Evolutionary conservation across 1,140 invertebrate genomes (phyloP), one percentile per base, ranked within the genome.

Genomic region (Drosophila eugracilis): DNA sequence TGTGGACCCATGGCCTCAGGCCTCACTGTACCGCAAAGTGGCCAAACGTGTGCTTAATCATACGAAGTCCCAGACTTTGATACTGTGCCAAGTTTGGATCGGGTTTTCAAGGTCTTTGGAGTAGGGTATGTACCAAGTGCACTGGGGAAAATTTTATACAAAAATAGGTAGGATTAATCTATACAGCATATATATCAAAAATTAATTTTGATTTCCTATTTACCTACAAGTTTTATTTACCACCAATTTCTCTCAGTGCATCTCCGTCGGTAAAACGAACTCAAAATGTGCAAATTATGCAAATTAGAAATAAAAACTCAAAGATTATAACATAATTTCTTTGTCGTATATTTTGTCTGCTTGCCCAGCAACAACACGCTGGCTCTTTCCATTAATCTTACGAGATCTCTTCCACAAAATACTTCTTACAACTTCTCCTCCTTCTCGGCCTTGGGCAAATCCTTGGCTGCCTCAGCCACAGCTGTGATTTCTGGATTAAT

Each of bases 401-500:
- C 0, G 52, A 30, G 44, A 65, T 65, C 57, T 62, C 1, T 9
- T 39, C 1, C 17, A 21, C 12, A n/a, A 30, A 48, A n/a, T 14
- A 19, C 15, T 10, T 12, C 15, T n/a, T 39, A 62, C 3, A 0
- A 3, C 17, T 39, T 47, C 15, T 53, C 34, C 6, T 15, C 19
- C 37, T 45, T 48, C 34, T 41, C 37, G 0, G 24, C n/a, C 14
- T 70, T 89, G 17, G 90, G 90, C 55, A 91, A 53, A 69, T 86
- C 63, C 52, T 91, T 89, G 12, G 90, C 90, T 7, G 72, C 83
- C 39, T 76, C 71, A 12, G 90, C 90, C 1, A 75, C 80, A 1
- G 74, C 65, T 4, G 88, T 73, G 17, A 91, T 91, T 32, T 91
- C 90, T 0, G 75, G 37, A 52, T 84, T 71, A 6, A 91, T 90